phyloP scores from a whole-genome alignment of 2,797 vertebrate species.

The Varecia variegata region DNA sequence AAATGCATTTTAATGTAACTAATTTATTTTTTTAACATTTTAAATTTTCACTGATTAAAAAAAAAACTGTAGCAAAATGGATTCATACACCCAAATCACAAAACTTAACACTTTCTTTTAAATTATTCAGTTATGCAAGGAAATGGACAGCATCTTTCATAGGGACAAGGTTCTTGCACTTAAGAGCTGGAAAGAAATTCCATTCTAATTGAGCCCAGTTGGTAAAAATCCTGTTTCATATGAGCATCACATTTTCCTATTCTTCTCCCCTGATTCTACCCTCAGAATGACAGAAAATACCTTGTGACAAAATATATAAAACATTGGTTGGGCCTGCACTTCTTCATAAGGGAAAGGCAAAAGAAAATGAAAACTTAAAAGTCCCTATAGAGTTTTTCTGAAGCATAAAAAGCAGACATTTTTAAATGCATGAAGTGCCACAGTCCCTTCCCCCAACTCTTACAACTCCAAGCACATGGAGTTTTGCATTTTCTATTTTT shows the following conservation, averaged over 20 bases:
- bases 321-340: background rate
- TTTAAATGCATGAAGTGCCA: background rate
- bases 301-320: slow-evolving; percentile 27
- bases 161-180: background rate
- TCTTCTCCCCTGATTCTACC: background rate
- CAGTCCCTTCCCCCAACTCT: background rate
- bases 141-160: background rate
- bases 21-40: background rate
- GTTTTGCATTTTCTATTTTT: slow-evolving; percentile 13
- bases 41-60: background rate
- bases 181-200: background rate
- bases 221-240: slow-evolving; percentile 36
- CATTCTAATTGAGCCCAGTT: slow-evolving; percentile 15
- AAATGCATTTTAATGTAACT: background rate
- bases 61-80: background rate
- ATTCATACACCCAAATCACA: background rate
- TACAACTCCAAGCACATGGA: background rate
- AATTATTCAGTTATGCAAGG: slow-evolving; percentile 8
- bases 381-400: background rate
- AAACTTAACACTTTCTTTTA: background rate
- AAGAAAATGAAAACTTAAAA: slow-evolving; percentile 8
- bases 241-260: slow-evolving; percentile 26
- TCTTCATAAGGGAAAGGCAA: background rate
- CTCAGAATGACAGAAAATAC: slow-evolving; percentile 4
- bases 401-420: background rate